Evolutionary conservation across 2,888 invertebrate species (phyloP), one percentile per base, ranked within the genome.

Genomic region (Macaria liturata): DNA sequence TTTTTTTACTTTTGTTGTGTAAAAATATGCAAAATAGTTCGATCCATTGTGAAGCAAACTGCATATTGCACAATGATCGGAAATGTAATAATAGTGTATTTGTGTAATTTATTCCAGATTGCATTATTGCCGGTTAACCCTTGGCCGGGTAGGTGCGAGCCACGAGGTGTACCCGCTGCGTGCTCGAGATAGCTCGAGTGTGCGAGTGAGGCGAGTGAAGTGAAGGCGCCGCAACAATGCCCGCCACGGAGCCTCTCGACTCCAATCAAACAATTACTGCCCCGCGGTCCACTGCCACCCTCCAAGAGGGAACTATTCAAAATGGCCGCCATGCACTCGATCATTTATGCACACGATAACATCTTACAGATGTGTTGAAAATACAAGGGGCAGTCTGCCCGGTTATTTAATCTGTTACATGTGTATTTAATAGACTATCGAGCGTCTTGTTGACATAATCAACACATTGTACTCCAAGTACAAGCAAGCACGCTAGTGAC

Each of bases 251-350:
- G 79, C 89, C 91, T 89, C 91, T 91, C 86, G 88, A 91, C 91
- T 91, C 74, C 89, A 91, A 91, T 91, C 90, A 91, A 91, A 84
- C 85, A 88, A 91, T 91, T 91, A 91, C 90, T 89, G 88, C 88
- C 89, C 89, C 81, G 85, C 87, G 86, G 88, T 82, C 88, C 83
- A 84, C 80, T 80, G 84, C 20, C 81, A 83, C 83, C 88, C 89
- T 78, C 79, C 68, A 77, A 73, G 76, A 80, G 82, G 76, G 68
- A 83, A 80, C 86, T 87, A 89, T 90, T 87, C 91, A 91, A 91
- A 86, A 91, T 91, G 91, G 91, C 87, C 71, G 88, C 74, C 73
- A 63, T 70, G 68, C 71, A 75, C 73, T 75, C 66, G 70, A 74
- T 78, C 81, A 85, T 84, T 86, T 83, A 83, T 83, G 78, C 81